Base-by-base conservation (phyloP, 2,888 invertebrate genomes). In the Cabera pusaria region DNA sequence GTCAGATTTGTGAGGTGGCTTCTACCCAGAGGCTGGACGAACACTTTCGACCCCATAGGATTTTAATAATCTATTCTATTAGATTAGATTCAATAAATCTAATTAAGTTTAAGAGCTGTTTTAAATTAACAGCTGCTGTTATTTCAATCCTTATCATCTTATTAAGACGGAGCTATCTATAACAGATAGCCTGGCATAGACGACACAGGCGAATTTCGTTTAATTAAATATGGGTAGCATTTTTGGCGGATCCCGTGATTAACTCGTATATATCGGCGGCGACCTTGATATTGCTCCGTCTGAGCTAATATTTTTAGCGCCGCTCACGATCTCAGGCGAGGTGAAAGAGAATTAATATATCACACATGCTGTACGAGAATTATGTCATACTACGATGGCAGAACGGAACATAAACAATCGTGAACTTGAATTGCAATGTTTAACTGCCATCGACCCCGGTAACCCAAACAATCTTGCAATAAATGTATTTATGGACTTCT, bases 231-330 rank as follows among this genome's bases (percentile, higher is more conserved):
- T 6, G 18, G 10, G 20, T 22, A 28, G 26, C 31, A 23, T 47
- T 43, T 36, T 27, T 14, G 26, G 9, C 14, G 36, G 52, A 59
- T 54, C 50, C 41, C 54, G 54, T 58, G 59, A 57, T 56, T 41
- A 50, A 48, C 56, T 52, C 58, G 51, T 60, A 71, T 66, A 64
- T 60, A 69, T 57, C 51, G 50, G 49, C 22, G 31, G 17, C 56
- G 75, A 66, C 86, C 86, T 86, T 86, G 85, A 85, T 83, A 78
- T 72, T 82, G 76, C 59, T 59, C 59, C 49, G 70, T 69, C 71
- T 64, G 68, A 71, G 71, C 70, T 62, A 68, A 76, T 84, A 86
- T 84, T 83, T 85, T 82, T 84, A 82, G 82, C 69, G 55, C 49
- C 61, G 68, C 64, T 68, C 68, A 63, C 72, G 75, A 71, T 73